phyloP scores from a whole-genome alignment of 2,888 invertebrate species.

The Epicampocera succincta region DNA sequence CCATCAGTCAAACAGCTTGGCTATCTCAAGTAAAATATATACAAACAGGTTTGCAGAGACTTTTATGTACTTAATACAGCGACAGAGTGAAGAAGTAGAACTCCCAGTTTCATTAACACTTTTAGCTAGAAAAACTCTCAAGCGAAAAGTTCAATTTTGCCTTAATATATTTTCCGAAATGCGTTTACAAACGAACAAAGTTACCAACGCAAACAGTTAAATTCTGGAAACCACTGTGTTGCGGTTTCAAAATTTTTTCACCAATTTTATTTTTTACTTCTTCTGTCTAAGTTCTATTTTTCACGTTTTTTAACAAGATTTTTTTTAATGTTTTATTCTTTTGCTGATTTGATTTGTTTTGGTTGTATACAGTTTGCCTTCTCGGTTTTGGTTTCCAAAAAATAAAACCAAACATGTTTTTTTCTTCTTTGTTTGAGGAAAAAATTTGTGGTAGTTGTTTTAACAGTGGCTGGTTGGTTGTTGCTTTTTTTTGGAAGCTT shows the following conservation, averaged over 20 bases:
- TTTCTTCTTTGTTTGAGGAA: not conserved
- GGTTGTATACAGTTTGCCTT: conserved; percentile 56
- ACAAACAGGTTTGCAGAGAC: too few relatives aligned
- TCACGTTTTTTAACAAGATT: conserved; percentile 51
- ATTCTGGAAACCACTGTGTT: conserved; percentile 43
- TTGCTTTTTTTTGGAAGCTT: conserved; percentile 38
- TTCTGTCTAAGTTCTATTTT: conserved; percentile 46
- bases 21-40: too few relatives aligned
- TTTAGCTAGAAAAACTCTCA: too few relatives aligned
- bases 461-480: conserved; percentile 54
- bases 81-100: too few relatives aligned
- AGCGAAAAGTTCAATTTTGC: too few relatives aligned
- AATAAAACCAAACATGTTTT: conserved; percentile 9
- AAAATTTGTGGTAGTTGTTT: conserved; percentile 58
- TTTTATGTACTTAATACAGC: too few relatives aligned
- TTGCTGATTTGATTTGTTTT: conserved; percentile 64
- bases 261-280: conserved; percentile 13
- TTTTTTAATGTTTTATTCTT: conserved; percentile 36
- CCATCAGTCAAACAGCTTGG: too few relatives aligned
- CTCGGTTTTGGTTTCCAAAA: conserved; percentile 58
- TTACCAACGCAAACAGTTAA: not conserved
- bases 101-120: too few relatives aligned
- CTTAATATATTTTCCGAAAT: too few relatives aligned
- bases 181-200: not conserved
- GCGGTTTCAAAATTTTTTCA: conserved; percentile 27